A percentile compares a stretch with the other conserved stretches of the same genome.
Conservation (phyloP, 2,888 invertebrate genomes). For the Achlya flavicornis region DNA sequence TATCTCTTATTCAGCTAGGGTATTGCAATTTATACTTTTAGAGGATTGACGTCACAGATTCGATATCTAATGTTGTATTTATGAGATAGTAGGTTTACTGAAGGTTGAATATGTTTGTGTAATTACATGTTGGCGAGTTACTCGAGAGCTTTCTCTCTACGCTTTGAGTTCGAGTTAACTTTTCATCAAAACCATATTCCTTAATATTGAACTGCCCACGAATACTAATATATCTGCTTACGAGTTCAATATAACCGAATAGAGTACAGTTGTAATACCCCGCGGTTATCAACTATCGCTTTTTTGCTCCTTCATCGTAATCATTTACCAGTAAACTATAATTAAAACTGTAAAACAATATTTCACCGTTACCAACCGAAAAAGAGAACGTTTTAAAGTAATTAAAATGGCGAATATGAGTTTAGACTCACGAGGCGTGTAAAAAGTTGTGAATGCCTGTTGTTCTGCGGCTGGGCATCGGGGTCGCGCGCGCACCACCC, state of each 20-base stretch:
- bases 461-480: slow-evolving; percentile 48
- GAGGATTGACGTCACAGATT: not conserved
- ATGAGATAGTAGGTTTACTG: not conserved
- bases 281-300: slow-evolving; percentile 11
- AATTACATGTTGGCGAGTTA: not conserved
- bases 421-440: slow-evolving; percentile 47
- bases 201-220: not conserved
- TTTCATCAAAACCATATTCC: not conserved
- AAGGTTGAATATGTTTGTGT: not conserved
- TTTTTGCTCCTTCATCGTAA: slow-evolving; percentile 37
- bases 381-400: slow-evolving; percentile 58
- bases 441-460: slow-evolving; percentile 43
- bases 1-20: slow-evolving; percentile 16
- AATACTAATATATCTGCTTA: too few species aligned
- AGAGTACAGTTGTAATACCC: slow-evolving; percentile 13
- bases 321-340: slow-evolving; percentile 36
- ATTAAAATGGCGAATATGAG: slow-evolving; percentile 45
- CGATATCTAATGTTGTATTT: slow-evolving; percentile 4
- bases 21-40: slow-evolving; percentile 9
- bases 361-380: slow-evolving; percentile 61
- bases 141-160: too few species aligned
- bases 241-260: not conserved
- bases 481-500: slow-evolving; percentile 36
- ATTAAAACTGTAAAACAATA: slow-evolving; percentile 49
- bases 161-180: not conserved